Conservation (phyloP, 2,113 vertebrate genomes). For the Xenotilapia flavipinnis region DNA sequence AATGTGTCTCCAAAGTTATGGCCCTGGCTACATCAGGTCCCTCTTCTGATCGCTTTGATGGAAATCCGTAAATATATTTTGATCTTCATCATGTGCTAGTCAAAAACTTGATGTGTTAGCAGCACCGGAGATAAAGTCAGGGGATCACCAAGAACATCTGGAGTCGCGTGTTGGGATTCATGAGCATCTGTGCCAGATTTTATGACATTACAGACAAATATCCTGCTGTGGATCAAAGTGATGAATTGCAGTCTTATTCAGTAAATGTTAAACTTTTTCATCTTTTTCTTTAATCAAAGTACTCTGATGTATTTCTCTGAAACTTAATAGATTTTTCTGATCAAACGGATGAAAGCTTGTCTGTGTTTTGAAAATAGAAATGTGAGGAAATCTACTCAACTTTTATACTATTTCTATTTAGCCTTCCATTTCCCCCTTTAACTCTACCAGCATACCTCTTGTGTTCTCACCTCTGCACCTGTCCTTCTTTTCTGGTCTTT, state of each 20-base stretch:
- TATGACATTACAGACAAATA: not conserved
- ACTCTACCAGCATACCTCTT: not conserved
- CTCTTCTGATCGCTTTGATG: not conserved
- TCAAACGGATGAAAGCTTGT: not conserved
- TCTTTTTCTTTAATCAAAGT: not conserved
- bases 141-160: not conserved
- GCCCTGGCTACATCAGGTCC: not conserved
- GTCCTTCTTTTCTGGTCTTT: not conserved
- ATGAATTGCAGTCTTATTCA: not conserved
- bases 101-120: not conserved
- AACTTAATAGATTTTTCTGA: not conserved
- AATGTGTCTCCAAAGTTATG: too few relatives aligned
- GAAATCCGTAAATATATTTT: not conserved
- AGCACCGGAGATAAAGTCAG: not conserved
- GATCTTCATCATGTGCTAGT: not conserved
- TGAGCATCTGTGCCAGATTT: not conserved
- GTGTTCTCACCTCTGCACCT: not conserved
- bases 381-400: not conserved
- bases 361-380: not conserved
- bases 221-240: not conserved
- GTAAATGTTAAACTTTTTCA: not conserved
- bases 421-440: not conserved
- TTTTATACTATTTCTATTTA: not conserved
- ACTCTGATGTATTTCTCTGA: not conserved
- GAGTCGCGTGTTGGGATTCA: not conserved